Evolutionary conservation across 2,113 vertebrate species (phyloP).

Genomic region (Stomatorhinus ivindoensis): DNA sequence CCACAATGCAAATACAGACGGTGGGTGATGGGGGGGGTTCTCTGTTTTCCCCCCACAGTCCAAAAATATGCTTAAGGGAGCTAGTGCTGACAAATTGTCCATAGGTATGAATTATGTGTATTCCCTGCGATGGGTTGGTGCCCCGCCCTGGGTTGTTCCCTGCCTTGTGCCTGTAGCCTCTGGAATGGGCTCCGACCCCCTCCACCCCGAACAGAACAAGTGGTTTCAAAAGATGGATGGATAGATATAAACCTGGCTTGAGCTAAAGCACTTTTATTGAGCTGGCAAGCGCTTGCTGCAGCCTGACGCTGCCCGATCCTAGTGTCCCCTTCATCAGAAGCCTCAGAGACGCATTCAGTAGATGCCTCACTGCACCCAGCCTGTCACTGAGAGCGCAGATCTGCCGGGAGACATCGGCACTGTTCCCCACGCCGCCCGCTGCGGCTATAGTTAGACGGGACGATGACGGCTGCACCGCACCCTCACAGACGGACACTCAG

Average conservation of each 20-base stretch:
- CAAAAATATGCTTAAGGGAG: neutral
- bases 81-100: neutral
- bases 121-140: neutral
- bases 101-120: neutral
- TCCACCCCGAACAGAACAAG: neutral
- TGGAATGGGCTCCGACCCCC: neutral
- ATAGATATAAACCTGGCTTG: neutral
- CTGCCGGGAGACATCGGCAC: neutral
- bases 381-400: neutral
- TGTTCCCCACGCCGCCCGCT: neutral
- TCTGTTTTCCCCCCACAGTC: neutral
- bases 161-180: neutral
- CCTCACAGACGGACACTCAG: neutral
- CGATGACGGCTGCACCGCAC: neutral
- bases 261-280: neutral
- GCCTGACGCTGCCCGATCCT: neutral
- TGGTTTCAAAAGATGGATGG: neutral
- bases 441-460: neutral
- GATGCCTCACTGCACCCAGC: neutral
- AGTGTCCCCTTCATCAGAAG: neutral
- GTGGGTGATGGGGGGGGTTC: neutral
- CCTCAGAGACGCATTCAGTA: neutral
- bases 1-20: neutral
- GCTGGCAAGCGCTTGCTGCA: neutral
- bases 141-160: neutral